Conservation (phyloP, 2,888 invertebrate genomes). For the Biston stratarius region DNA sequence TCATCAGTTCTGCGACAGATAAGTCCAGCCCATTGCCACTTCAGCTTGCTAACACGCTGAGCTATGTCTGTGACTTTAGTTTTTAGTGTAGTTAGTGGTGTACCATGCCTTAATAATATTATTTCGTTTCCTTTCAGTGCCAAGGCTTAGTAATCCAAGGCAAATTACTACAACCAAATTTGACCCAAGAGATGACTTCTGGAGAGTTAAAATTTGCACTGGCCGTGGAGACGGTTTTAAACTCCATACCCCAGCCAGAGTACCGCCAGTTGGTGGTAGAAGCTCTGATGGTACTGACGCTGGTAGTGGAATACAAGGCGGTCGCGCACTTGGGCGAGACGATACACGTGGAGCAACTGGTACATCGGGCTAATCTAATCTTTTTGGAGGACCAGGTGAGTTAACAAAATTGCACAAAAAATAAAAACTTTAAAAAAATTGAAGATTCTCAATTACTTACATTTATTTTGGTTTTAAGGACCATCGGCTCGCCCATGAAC, state of each 20-base stretch:
- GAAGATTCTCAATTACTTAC: too few species aligned
- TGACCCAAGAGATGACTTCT: constrained; percentile 99
- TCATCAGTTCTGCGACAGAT: too few species aligned
- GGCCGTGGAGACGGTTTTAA: constrained; percentile 98
- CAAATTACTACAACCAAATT: constrained; percentile 94
- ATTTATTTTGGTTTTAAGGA: too few species aligned
- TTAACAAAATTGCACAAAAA: background rate
- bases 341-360: constrained; percentile 96
- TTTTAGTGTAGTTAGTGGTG: too few species aligned
- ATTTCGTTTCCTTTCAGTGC: constrained; percentile 84
- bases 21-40: too few species aligned
- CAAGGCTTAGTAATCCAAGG: constrained; percentile 97
- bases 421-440: too few species aligned
- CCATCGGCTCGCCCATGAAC: too few species aligned
- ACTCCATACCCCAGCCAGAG: constrained; percentile 99
- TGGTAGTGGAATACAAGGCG: constrained; percentile 95
- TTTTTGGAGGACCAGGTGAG: constrained; percentile 98
- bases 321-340: constrained; percentile 91
- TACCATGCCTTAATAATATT: background rate
- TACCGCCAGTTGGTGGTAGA: constrained; percentile 99
- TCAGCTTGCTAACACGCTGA: too few species aligned
- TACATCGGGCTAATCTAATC: constrained; percentile 97
- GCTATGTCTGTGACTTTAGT: too few species aligned
- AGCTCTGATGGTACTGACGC: constrained; percentile 97
- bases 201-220: constrained; percentile 99